Conservation (phyloP, 2,113 vertebrate species). For the Ammospiza nelsoni region DNA sequence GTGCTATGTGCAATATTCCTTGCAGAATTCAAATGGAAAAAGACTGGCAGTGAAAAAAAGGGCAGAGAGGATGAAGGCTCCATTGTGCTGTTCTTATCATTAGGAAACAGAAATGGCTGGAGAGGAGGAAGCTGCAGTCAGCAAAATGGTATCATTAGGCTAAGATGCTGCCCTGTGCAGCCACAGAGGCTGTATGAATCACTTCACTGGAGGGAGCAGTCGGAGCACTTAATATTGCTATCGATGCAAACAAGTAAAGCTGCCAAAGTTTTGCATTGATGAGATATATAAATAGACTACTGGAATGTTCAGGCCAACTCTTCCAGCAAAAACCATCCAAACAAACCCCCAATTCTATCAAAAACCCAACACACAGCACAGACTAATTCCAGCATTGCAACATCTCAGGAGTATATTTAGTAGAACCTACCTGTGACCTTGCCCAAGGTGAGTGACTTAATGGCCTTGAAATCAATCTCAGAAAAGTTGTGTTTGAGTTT, state of each 20-base stretch:
- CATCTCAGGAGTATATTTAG: not conserved
- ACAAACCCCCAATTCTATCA: not conserved
- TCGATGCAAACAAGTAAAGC: not conserved
- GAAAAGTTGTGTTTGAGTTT: conserved; percentile 89
- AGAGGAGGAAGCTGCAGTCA: not conserved
- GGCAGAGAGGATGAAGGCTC: not conserved
- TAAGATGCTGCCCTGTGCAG: not conserved
- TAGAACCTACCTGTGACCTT: conserved; percentile 87
- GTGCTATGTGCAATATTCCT: not conserved
- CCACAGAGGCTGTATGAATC: not conserved
- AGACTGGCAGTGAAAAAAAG: not conserved
- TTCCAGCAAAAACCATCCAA: not conserved
- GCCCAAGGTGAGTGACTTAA: conserved; percentile 90
- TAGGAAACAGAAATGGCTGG: not conserved
- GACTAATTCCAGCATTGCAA: not conserved
- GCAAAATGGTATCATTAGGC: not conserved
- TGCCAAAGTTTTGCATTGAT: not conserved
- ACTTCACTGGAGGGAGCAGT: not conserved
- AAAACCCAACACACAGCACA: not conserved
- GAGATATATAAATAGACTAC: not conserved
- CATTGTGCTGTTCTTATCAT: not conserved
- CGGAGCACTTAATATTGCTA: not conserved
- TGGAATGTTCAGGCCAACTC: not conserved
- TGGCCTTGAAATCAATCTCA: conserved; percentile 85
- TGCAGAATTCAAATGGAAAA: not conserved